These are phyloP conservation scores for Premnoplex brunnescens DNA, from an alignment of 2,797 vertebrate genomes.

Conservation along the genomic window DNA sequence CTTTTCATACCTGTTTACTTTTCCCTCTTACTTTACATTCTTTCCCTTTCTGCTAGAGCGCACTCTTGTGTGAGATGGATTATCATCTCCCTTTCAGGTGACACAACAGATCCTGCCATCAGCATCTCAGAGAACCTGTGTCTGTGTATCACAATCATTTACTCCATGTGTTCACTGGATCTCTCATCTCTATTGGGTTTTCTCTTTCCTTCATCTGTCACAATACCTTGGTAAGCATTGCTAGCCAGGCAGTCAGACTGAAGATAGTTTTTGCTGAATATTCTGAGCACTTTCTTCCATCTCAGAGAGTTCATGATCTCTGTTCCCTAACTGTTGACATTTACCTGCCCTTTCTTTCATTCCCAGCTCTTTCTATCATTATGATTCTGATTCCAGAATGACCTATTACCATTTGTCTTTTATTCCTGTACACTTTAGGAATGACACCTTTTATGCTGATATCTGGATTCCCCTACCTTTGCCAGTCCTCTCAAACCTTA, in stretches of 20 bases:
- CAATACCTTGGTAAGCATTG: background rate
- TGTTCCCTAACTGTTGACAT: slow-evolving; percentile 55
- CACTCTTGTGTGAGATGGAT: background rate
- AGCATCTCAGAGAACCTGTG: background rate
- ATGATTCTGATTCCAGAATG: slow-evolving; percentile 46
- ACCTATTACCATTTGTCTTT: slow-evolving; percentile 55
- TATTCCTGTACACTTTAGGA: slow-evolving; percentile 34
- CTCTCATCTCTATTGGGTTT: background rate
- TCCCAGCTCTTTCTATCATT: slow-evolving; percentile 54
- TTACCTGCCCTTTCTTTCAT: slow-evolving; percentile 69
- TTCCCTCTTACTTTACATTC: background rate
- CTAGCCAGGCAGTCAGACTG: background rate
- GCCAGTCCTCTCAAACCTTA: background rate
- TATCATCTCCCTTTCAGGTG: background rate
- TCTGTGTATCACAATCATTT: background rate
- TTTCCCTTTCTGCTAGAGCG: background rate
- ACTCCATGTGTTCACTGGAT: background rate
- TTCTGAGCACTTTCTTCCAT: slow-evolving; percentile 52
- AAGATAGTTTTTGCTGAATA: slow-evolving; percentile 56
- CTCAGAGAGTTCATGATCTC: slow-evolving; percentile 60
- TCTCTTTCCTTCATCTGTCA: background rate
- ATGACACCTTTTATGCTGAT: slow-evolving; percentile 40
- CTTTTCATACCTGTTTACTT: background rate
- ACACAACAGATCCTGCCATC: background rate
- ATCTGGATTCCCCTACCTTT: slow-evolving; percentile 7